Evolutionary conservation across 1,140 invertebrate genomes (phyloP).

Genomic region (Leptinotarsa lineolata): DNA sequence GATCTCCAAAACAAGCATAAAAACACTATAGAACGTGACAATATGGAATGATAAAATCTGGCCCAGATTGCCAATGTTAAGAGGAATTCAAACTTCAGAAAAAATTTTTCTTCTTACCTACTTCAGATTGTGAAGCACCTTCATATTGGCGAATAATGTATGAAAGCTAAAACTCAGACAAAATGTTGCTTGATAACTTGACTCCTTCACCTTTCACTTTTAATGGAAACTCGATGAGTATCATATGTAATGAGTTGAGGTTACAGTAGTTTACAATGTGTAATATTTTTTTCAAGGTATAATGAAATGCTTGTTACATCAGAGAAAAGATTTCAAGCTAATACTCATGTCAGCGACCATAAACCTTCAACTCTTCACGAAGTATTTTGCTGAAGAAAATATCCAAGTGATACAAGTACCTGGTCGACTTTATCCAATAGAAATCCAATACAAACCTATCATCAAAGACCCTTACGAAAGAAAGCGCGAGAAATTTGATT

Average conservation of each 20-base stretch:
- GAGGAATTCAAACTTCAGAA: too few relatives aligned
- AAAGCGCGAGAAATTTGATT: conserved; percentile 79
- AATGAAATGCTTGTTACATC: conserved; percentile 68
- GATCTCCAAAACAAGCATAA: too few relatives aligned
- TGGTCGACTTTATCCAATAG: conserved; percentile 90
- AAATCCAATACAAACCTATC: conserved; percentile 84
- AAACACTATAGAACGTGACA: too few relatives aligned
- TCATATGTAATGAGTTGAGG: too few relatives aligned
- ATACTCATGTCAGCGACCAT: conserved; percentile 99
- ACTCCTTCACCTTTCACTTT: too few relatives aligned
- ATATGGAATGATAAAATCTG: too few relatives aligned
- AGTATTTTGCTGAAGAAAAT: conserved; percentile 84
- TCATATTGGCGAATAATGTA: background rate
- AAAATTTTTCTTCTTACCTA: too few relatives aligned
- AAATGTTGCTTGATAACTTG: too few relatives aligned
- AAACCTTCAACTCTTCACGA: conserved; percentile 89
- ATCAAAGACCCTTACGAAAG: conserved; percentile 71
- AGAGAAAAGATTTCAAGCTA: conserved; percentile 82
- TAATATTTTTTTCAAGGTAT: conserved; percentile 40
- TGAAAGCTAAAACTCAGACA: background rate
- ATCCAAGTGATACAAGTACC: conserved; percentile 86
- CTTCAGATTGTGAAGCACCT: too few relatives aligned
- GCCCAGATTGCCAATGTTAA: too few relatives aligned
- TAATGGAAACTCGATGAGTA: too few relatives aligned
- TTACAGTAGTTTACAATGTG: background rate